Evolutionary conservation across 2,888 invertebrate genomes (phyloP).

Genomic region (Tetramorium bicarinatum): DNA sequence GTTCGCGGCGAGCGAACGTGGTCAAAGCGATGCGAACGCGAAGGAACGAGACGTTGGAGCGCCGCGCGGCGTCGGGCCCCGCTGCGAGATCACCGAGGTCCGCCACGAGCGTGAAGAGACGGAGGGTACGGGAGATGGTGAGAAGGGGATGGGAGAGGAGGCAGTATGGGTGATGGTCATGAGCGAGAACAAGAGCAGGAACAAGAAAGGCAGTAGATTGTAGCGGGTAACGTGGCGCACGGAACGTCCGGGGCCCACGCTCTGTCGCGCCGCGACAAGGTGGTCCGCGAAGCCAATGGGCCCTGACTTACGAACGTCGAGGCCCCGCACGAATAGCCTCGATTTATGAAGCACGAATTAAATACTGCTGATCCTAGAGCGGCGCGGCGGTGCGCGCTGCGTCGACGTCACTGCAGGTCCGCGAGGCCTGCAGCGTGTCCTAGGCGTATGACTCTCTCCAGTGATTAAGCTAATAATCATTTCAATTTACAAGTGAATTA

Average conservation of each 20-base stretch:
- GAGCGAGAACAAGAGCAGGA: constrained; percentile 77
- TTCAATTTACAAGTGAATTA: constrained; percentile 25
- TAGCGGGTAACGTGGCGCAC: constrained; percentile 80
- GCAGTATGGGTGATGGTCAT: constrained; percentile 63
- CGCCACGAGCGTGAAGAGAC: constrained; percentile 50
- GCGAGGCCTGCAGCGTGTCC: not conserved
- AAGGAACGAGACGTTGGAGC: constrained; percentile 52
- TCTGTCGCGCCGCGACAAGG: constrained; percentile 81
- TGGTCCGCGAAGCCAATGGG: constrained; percentile 76
- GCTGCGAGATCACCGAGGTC: constrained; percentile 42
- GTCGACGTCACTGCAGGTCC: not conserved
- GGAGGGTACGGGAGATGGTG: not conserved
- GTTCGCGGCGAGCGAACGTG: constrained; percentile 48
- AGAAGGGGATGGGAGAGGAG: not conserved
- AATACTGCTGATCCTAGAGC: constrained; percentile 71
- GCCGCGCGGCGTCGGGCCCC: constrained; percentile 53
- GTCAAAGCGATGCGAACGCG: constrained; percentile 45
- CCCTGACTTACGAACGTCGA: constrained; percentile 74
- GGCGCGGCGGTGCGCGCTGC: constrained; percentile 17
- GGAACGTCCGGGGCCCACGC: constrained; percentile 81
- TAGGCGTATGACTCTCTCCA: not conserved
- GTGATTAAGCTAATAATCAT: constrained; percentile 9
- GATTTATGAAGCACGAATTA: constrained; percentile 82
- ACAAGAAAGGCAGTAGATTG: constrained; percentile 78
- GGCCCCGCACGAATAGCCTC: constrained; percentile 76